phyloP scores from a whole-genome alignment of 2,113 vertebrate species.

The Austrofundulus limnaeus region DNA sequence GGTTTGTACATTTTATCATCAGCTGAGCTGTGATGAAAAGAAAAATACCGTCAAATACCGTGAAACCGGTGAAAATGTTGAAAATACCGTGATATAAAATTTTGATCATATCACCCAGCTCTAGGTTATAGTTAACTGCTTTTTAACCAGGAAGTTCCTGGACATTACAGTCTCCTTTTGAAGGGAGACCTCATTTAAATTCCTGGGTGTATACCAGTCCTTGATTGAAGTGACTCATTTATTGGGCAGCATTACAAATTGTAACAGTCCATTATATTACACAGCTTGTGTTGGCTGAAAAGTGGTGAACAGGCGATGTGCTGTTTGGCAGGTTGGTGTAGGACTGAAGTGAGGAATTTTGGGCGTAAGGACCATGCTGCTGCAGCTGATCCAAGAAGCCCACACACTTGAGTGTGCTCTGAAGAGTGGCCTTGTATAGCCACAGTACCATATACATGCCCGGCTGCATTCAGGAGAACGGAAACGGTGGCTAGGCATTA shows the following conservation, averaged over 20 bases:
- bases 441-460: constrained; percentile 47
- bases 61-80: too few relatives aligned
- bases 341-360: constrained; percentile 59
- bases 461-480: constrained; percentile 45
- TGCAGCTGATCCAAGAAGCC: constrained; percentile 59
- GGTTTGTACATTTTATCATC: too few relatives aligned
- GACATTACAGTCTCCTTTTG: too few relatives aligned
- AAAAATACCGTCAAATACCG: too few relatives aligned
- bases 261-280: constrained; percentile 18
- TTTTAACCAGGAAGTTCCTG: too few relatives aligned
- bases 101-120: too few relatives aligned
- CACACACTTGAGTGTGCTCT: constrained; percentile 44
- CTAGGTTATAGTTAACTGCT: too few relatives aligned
- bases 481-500: constrained; percentile 38
- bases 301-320: constrained; percentile 39
- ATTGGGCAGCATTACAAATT: background rate
- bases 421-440: constrained; percentile 39
- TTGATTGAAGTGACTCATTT: constrained; percentile 4
- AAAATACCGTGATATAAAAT: too few relatives aligned
- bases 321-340: constrained; percentile 68
- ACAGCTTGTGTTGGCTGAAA: constrained; percentile 25
- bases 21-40: too few relatives aligned
- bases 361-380: constrained; percentile 45
- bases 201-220: background rate
- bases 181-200: background rate